A percentile compares a stretch with the other conserved stretches of the same genome.
phyloP scores from a whole-genome alignment of 2,113 vertebrate genomes.

The Prochilodus magdalenae region DNA sequence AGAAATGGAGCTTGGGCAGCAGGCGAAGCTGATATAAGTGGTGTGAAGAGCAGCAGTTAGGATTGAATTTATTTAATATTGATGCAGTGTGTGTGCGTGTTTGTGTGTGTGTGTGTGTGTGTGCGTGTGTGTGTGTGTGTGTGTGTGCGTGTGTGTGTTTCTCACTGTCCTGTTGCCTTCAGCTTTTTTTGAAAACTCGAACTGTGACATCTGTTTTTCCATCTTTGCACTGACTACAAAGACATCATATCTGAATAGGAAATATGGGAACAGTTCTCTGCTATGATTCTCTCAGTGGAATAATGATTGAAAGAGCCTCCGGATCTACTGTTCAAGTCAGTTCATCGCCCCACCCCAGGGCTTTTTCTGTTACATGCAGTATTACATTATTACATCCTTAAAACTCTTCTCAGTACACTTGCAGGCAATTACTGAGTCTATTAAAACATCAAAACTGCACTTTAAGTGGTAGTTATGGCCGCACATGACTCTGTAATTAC shows the following conservation, averaged over 20 bases:
- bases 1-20: constrained; percentile 6
- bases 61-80: constrained; percentile 29
- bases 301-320: not conserved
- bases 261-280: not conserved
- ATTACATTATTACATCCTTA: not conserved
- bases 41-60: constrained; percentile 14
- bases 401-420: not conserved
- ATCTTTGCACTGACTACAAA: not conserved
- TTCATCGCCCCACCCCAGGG: not conserved
- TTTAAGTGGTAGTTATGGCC: constrained; percentile 4
- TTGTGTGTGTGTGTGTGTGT: constrained; percentile 10
- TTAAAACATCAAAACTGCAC: not conserved
- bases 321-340: not conserved
- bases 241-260: not conserved
- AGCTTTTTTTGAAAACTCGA: constrained; percentile 7
- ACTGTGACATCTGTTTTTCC: not conserved
- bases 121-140: constrained; percentile 34
- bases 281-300: not conserved
- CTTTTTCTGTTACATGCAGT: not conserved
- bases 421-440: not conserved
- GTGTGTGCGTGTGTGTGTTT: constrained; percentile 41
- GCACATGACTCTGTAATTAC: not conserved
- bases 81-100: constrained; percentile 14
- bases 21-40: not conserved
- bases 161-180: constrained; percentile 29